Evolutionary conservation across 1,140 invertebrate genomes (phyloP).

Genomic region (Drosophila rhopaloa): DNA sequence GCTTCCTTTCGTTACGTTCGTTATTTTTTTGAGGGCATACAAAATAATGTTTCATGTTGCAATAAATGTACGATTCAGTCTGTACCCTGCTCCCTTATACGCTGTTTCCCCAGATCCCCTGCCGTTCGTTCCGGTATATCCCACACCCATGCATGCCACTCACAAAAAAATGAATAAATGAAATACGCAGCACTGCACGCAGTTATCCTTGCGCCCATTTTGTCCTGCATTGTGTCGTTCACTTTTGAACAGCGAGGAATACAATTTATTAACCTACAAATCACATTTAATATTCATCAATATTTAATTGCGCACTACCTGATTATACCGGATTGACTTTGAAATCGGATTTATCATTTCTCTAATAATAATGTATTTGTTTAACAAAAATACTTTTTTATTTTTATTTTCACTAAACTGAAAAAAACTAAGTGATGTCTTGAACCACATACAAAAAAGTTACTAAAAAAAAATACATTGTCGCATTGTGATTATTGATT

Average conservation of each 20-base stretch:
- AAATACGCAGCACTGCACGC: constrained; percentile 72
- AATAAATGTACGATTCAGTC: constrained; percentile 77
- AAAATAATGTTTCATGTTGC: constrained; percentile 83
- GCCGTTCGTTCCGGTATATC: constrained; percentile 25
- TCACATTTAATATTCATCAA: constrained; percentile 41
- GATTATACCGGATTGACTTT: background rate
- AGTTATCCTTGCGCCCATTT: constrained; percentile 78
- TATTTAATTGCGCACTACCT: background rate
- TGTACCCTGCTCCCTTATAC: constrained; percentile 13
- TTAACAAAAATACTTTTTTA: background rate
- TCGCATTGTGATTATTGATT: no score
- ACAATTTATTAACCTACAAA: constrained; percentile 44
- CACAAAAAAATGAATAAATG: constrained; percentile 36
- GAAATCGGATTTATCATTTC: background rate
- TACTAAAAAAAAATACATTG: no score
- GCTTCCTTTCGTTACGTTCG: constrained; percentile 31
- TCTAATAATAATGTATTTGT: background rate
- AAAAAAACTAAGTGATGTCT: no score
- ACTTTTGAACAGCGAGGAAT: constrained; percentile 48
- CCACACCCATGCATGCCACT: constrained; percentile 46
- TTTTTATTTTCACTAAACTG: no score
- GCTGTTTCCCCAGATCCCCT: constrained; percentile 18
- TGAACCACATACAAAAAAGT: no score
- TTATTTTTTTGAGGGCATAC: constrained; percentile 76
- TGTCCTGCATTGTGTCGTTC: constrained; percentile 24